Evolutionary conservation across 2,797 vertebrate species (phyloP).

Genomic region (Gallirallus australis): DNA sequence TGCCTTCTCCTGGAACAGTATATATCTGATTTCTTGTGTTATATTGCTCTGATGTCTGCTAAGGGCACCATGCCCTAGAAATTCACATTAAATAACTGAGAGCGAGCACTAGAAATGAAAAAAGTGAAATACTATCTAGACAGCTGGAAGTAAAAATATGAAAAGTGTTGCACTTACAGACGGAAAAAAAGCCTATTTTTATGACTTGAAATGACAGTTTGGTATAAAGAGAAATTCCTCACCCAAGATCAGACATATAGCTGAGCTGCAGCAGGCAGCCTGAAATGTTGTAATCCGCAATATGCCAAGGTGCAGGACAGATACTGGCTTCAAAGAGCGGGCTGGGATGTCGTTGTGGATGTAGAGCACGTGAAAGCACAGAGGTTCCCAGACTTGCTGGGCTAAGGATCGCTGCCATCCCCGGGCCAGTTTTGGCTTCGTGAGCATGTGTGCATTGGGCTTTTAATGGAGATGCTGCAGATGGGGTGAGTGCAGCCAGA

Average conservation of each 20-base stretch:
- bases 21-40: constrained; percentile 64
- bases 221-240: constrained; percentile 65
- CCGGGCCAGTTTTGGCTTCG: not conserved
- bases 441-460: accelerated
- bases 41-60: constrained; percentile 71
- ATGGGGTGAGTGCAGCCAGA: not conserved
- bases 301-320: not conserved
- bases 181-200: constrained; percentile 47
- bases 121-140: constrained; percentile 73
- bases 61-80: constrained; percentile 75
- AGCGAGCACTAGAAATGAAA: constrained; percentile 65
- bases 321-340: accelerated
- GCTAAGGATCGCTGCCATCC: not conserved
- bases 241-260: not conserved
- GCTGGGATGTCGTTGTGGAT: accelerated
- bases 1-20: constrained; percentile 43
- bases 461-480: not conserved
- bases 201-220: constrained; percentile 55
- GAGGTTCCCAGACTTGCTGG: not conserved
- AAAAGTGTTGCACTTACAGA: constrained; percentile 69
- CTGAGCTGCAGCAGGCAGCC: not conserved
- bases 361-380: accelerated
- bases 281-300: not conserved
- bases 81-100: constrained; percentile 73
- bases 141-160: constrained; percentile 73